phyloP scores from a whole-genome alignment of 37 sponge, comb jelly and placozoan genomes.

The Corticium candelabrum region DNA sequence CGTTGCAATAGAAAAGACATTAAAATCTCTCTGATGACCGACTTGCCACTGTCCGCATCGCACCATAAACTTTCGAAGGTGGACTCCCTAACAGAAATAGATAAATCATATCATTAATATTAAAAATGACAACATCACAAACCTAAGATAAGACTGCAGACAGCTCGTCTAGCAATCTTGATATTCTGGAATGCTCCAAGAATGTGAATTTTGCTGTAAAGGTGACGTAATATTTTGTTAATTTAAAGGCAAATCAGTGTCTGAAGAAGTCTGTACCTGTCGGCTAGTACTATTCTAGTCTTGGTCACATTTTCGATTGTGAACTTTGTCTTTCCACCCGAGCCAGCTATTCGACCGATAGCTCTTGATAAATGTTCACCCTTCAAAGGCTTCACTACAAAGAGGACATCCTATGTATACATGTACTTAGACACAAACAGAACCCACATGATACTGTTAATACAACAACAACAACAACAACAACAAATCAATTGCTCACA shows the following conservation, averaged over 20 bases:
- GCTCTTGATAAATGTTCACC: slow-evolving; percentile 98
- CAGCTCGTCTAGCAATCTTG: slow-evolving; percentile 86
- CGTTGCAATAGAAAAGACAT: no score
- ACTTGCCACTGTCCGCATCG: slow-evolving; percentile 79
- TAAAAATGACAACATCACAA: no score
- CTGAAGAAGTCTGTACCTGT: slow-evolving; percentile 52
- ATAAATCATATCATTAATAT: no score
- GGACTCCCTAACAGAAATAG: no score
- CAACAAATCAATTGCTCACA: no score
- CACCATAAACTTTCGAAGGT: slow-evolving; percentile 96
- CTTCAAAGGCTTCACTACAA: slow-evolving; percentile 81
- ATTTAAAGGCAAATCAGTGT: no score
- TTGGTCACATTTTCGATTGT: slow-evolving; percentile 99
- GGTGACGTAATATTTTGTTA: no score
- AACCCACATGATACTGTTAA: no score
- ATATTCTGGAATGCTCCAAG: slow-evolving; percentile 97
- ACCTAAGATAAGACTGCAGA: slow-evolving; percentile 88
- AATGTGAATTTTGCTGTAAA: slow-evolving; percentile 90
- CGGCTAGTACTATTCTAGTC: slow-evolving; percentile 93
- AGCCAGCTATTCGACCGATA: slow-evolving; percentile 97
- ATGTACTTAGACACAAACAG: no score
- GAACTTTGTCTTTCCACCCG: slow-evolving; percentile 97
- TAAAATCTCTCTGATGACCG: slow-evolving; percentile 54
- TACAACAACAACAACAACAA: no score
- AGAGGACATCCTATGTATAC: neutral